Evolutionary conservation across 2,797 vertebrate genomes (phyloP).

Genomic region (Chanos chanos): DNA sequence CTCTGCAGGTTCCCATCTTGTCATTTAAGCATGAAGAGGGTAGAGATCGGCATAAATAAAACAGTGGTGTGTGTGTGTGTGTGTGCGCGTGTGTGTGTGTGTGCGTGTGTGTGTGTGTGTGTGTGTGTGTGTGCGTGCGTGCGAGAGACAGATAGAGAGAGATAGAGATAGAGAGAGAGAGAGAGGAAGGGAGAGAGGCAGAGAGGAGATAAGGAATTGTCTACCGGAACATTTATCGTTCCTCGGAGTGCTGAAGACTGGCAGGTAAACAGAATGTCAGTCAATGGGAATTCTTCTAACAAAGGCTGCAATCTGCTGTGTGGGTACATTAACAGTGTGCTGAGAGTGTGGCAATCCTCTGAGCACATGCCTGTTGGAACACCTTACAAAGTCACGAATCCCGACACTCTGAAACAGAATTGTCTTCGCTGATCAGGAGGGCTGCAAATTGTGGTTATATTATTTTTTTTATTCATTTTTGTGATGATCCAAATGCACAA

Average conservation of each 20-base stretch:
- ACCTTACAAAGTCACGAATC: too few species aligned
- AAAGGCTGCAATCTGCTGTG: neutral
- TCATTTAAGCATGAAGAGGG: slow-evolving; percentile 10
- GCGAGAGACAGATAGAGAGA: neutral
- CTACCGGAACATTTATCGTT: slow-evolving; percentile 30
- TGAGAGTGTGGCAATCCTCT: too few species aligned
- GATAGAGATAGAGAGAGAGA: neutral
- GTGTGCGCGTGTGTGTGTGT: neutral
- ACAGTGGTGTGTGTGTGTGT: neutral
- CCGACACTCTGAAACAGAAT: too few species aligned
- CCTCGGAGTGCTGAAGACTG: slow-evolving; percentile 19
- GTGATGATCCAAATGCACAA: too few species aligned
- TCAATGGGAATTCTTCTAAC: slow-evolving; percentile 18
- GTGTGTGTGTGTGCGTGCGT: slow-evolving; percentile 5
- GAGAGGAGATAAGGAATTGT: too few species aligned
- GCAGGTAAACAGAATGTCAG: slow-evolving; percentile 32
- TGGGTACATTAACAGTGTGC: too few species aligned
- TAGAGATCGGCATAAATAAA: too few species aligned
- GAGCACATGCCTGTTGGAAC: too few species aligned
- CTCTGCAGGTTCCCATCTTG: neutral
- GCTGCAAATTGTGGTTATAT: too few species aligned
- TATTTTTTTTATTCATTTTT: too few species aligned
- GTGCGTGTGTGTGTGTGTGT: slow-evolving; percentile 11
- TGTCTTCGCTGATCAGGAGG: too few species aligned
- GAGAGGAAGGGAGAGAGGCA: slow-evolving; percentile 1